Evolutionary conservation across 2,888 invertebrate species (phyloP).

Genomic region (Plusia festucae): DNA sequence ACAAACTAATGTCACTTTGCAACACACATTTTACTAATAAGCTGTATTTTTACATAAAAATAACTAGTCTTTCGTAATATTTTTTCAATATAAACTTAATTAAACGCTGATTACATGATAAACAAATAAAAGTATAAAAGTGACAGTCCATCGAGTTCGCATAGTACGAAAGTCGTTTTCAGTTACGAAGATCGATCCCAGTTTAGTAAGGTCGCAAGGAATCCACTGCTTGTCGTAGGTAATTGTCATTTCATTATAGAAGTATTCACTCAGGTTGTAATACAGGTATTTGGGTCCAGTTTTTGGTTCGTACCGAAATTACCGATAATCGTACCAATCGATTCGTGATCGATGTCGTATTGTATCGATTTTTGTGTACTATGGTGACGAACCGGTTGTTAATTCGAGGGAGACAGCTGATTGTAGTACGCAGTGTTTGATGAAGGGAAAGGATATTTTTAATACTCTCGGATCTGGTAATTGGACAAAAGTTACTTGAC

Average conservation of each 20-base stretch:
- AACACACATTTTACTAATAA: neutral
- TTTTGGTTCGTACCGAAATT: slow-evolving; percentile 82
- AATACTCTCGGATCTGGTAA: slow-evolving; percentile 18
- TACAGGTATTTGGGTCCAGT: slow-evolving; percentile 73
- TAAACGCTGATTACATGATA: no score
- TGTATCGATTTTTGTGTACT: slow-evolving; percentile 61
- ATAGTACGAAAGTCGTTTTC: slow-evolving; percentile 51
- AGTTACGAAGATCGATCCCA: slow-evolving; percentile 17
- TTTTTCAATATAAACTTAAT: no score
- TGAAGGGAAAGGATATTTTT: slow-evolving; percentile 10
- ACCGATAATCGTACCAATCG: slow-evolving; percentile 83
- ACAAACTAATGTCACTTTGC: no score
- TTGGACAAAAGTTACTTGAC: slow-evolving; percentile 24
- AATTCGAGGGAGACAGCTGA: slow-evolving; percentile 46
- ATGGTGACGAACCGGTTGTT: slow-evolving; percentile 40
- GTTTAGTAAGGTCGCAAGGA: slow-evolving; percentile 67
- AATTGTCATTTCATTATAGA: slow-evolving; percentile 89
- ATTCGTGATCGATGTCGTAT: slow-evolving; percentile 75
- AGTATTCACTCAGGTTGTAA: slow-evolving; percentile 77
- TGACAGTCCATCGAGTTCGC: slow-evolving; percentile 59
- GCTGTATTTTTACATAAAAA: neutral
- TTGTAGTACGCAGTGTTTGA: slow-evolving; percentile 32
- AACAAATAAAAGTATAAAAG: slow-evolving; percentile 4
- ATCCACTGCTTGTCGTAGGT: slow-evolving; percentile 75
- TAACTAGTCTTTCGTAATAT: no score